Conservation (phyloP, 2,797 vertebrate species). For the Nannoperca obscura region DNA sequence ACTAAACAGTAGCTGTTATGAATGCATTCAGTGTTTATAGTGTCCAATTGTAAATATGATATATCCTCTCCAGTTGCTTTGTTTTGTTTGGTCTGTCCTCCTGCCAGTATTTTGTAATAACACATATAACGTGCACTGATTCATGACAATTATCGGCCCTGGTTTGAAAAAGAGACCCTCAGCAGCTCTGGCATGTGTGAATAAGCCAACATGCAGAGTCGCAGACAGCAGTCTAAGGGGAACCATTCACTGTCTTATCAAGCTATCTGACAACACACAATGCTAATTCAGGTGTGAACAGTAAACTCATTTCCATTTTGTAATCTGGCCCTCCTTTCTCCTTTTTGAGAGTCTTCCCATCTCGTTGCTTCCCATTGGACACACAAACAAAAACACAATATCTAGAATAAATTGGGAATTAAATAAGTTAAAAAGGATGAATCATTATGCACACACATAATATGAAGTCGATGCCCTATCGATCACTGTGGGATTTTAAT, state of each 20-base stretch:
- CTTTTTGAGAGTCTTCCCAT: conserved; percentile 42
- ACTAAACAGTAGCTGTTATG: background rate
- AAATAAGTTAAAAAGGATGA: conserved; percentile 64
- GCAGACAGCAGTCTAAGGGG: conserved; percentile 33
- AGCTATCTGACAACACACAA: conserved; percentile 47
- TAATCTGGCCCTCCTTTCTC: conserved; percentile 44
- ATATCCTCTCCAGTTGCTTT: conserved; percentile 1
- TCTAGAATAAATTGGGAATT: conserved; percentile 56
- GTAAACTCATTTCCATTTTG: conserved; percentile 60
- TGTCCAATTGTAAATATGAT: conserved; percentile 14
- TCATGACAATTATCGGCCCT: conserved; percentile 49
- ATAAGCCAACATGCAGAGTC: conserved; percentile 38
- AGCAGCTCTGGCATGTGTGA: conserved; percentile 61
- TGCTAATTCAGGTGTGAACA: conserved; percentile 66
- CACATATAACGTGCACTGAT: conserved; percentile 47
- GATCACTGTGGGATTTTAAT: conserved; percentile 80
- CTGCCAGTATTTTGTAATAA: conserved; percentile 31
- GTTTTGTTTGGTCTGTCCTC: conserved; percentile 15
- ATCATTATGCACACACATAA: conserved; percentile 69
- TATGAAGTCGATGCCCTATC: conserved; percentile 78
- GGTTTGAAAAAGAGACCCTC: conserved; percentile 49
- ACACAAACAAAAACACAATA: conserved; percentile 61
- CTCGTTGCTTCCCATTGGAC: conserved; percentile 41
- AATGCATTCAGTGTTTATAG: background rate
- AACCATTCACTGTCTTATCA: conserved; percentile 61